Base-by-base conservation (phyloP, 2,797 vertebrate species). In the Poecilia picta region DNA sequence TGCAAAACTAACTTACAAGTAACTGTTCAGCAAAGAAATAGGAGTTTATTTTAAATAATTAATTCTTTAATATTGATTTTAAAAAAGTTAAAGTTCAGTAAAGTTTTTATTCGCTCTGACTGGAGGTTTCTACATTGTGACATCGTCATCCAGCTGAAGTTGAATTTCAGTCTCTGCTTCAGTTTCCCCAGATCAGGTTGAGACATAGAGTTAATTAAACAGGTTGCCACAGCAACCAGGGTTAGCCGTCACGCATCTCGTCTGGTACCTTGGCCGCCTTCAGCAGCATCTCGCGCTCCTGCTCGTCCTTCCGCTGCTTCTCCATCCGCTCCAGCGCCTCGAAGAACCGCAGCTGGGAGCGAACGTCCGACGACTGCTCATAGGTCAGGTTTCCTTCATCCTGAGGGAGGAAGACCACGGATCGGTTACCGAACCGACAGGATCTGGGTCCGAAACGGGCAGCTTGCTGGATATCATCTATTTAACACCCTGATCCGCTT, bases 291-390 rank as follows among this genome's bases (percentile, higher is more conserved):
- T 97, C 96, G 81, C 96, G 91, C 92, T 97, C 96, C 31, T 96
- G 95, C 28, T 97, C 96, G 15, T 97, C 96, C 33, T 97, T 97
- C 70, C 95, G 92, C 91, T 96, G 96, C 79, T 97, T 97, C 92
- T 97, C 96, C 64, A 97, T 93, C 55, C 94, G 87, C 59, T 97
- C 96, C 86, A 97, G 45, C 88, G 96, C 95, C 64, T 97, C 96
- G 16, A 97, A 97, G 90, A 97, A 97, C 51, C 96, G 95, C 0
- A 97, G 84, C 89, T 97, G 96, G 5, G 96, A 90, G 15, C 96
- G 94, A 68, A 96, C 96, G 4, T 97, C 96, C 15, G 95, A 90
- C 36, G 95, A 92, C 88, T 92, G 95, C 1, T 96, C 95, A 0
- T 95, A 93, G 75, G 91, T 93, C 5, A 71, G 41, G 68, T 28